Conservation (phyloP, 2,888 invertebrate genomes). For the Chrysolina americana region DNA sequence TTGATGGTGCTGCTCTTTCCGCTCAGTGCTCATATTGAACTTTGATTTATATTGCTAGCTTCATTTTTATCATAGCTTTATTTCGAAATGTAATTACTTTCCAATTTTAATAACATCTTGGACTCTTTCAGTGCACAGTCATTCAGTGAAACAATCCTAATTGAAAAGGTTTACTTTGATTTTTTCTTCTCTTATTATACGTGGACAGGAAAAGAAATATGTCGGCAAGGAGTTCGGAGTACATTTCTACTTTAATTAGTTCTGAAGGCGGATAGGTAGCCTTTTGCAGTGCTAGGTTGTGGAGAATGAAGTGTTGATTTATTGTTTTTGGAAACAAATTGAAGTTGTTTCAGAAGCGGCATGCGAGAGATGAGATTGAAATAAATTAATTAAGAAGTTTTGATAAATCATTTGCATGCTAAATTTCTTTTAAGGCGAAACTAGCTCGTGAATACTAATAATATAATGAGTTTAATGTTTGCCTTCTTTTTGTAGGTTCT, state of each 20-base stretch:
- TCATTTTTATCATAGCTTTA: not conserved
- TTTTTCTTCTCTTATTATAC: constrained; percentile 30
- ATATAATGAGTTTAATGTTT: too few relatives aligned
- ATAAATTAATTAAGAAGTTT: constrained; percentile 31
- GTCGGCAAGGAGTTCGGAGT: constrained; percentile 8
- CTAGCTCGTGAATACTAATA: not conserved
- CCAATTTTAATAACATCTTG: constrained; percentile 26
- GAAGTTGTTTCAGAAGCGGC: constrained; percentile 38
- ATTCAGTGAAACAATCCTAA: constrained; percentile 40
- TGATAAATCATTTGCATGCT: not conserved
- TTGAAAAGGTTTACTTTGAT: constrained; percentile 36
- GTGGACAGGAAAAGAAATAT: constrained; percentile 20
- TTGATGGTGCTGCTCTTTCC: too few relatives aligned
- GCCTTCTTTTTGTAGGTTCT: too few relatives aligned
- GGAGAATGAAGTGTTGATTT: constrained; percentile 44
- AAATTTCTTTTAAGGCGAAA: constrained; percentile 9
- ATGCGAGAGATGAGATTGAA: constrained; percentile 10
- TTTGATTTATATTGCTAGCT: not conserved
- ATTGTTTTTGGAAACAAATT: constrained; percentile 42
- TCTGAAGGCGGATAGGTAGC: constrained; percentile 34
- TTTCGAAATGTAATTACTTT: constrained; percentile 11
- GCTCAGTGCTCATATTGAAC: too few relatives aligned
- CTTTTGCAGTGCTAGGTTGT: constrained; percentile 23
- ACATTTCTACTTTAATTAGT: constrained; percentile 46
- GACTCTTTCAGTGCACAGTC: constrained; percentile 14